Evolutionary conservation across 2,797 vertebrate genomes (phyloP).

Genomic region (Gallinago stenura): DNA sequence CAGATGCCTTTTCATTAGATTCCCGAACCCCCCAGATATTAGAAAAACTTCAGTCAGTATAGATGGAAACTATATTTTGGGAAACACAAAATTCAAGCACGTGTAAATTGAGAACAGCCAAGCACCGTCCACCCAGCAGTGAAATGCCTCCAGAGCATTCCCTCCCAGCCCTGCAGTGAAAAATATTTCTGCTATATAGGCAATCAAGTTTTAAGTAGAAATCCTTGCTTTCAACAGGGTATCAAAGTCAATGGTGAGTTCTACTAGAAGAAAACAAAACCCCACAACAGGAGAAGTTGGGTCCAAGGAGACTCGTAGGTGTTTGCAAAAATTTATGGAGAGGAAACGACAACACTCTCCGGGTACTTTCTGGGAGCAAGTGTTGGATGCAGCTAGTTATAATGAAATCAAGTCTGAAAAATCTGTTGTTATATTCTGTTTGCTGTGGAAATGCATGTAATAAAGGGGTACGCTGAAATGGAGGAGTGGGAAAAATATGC

Average conservation of each 20-base stretch:
- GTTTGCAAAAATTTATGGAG: not conserved
- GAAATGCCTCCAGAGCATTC: not conserved
- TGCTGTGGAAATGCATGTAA: not conserved
- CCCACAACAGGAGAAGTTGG: not conserved
- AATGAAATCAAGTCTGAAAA: not conserved
- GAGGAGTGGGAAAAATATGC: not conserved
- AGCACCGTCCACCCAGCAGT: not conserved
- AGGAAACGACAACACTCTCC: not conserved
- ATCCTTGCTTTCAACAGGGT: not conserved
- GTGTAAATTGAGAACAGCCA: conserved; percentile 35
- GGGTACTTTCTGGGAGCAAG: not conserved
- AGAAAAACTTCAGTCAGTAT: not conserved
- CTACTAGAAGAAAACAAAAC: not conserved
- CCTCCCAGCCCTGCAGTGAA: not conserved
- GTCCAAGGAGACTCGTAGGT: not conserved
- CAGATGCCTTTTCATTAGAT: conserved; percentile 10
- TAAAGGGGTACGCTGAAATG: not conserved
- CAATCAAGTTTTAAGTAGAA: not conserved
- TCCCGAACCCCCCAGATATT: not conserved
- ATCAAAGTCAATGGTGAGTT: not conserved
- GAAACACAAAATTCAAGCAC: conserved; percentile 38
- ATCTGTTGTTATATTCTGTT: not conserved
- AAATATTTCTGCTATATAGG: not conserved
- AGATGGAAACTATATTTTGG: conserved; percentile 34
- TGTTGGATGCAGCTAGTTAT: not conserved